Evolutionary conservation across 1,140 invertebrate genomes (phyloP).

Genomic region (Cataglyphis hispanica): DNA sequence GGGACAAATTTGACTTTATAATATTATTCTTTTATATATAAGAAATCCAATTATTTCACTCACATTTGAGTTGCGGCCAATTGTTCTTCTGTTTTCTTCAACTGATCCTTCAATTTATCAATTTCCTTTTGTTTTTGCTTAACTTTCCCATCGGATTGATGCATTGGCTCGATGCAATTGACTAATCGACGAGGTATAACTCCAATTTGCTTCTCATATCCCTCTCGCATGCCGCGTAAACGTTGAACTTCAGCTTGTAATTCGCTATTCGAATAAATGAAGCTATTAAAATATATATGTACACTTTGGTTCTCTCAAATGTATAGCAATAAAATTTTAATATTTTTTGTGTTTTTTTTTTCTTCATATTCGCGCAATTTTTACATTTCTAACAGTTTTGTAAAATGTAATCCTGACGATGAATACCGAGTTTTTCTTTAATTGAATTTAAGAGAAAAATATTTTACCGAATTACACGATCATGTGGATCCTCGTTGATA

Average conservation of each 20-base stretch:
- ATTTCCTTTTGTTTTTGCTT: constrained; percentile 88
- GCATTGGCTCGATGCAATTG: constrained; percentile 77
- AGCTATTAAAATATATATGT: constrained; percentile 6
- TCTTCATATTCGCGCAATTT: background rate
- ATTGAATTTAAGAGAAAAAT: background rate
- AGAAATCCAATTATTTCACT: constrained; percentile 36
- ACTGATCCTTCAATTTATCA: constrained; percentile 87
- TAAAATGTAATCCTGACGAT: background rate
- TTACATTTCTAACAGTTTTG: background rate
- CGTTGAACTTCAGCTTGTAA: constrained; percentile 90
- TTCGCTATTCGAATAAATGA: constrained; percentile 82
- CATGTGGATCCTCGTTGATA: constrained; percentile 93
- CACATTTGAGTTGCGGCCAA: constrained; percentile 81
- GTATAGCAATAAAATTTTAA: background rate
- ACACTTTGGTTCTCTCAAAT: background rate
- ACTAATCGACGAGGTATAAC: constrained; percentile 76
- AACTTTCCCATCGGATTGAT: constrained; percentile 84
- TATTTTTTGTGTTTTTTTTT: background rate
- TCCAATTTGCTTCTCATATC: constrained; percentile 86
- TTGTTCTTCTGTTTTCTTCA: constrained; percentile 88
- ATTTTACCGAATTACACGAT: constrained; percentile 87
- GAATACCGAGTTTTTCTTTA: background rate
- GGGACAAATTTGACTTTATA: background rate
- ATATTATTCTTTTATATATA: background rate
- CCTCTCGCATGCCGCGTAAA: constrained; percentile 87